Evolutionary conservation across 1,140 invertebrate genomes (phyloP).

Genomic region (Eriosoma lanigerum): DNA sequence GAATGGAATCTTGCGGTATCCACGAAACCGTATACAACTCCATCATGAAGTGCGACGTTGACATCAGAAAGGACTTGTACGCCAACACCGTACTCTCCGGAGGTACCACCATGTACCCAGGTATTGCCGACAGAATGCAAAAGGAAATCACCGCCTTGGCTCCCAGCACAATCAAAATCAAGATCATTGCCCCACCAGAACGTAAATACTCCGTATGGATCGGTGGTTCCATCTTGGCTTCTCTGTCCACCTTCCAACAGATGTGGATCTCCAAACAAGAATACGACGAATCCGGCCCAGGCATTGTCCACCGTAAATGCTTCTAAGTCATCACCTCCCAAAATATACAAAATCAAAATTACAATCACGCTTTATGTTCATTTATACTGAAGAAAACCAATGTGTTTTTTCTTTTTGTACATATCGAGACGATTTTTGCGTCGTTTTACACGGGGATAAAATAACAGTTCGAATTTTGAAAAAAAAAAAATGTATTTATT

Average conservation of each 20-base stretch:
- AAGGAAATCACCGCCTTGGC: slow-evolving; percentile 80
- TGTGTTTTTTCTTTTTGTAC: slow-evolving; percentile 48
- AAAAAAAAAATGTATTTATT: slow-evolving; percentile 50
- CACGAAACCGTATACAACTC: slow-evolving; percentile 86
- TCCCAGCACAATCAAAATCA: slow-evolving; percentile 85
- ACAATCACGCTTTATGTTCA: slow-evolving; percentile 52
- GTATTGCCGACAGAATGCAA: slow-evolving; percentile 81
- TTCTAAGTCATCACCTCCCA: slow-evolving; percentile 68
- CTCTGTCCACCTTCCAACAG: slow-evolving; percentile 79
- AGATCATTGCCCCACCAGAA: slow-evolving; percentile 91
- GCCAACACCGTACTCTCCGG: slow-evolving; percentile 73
- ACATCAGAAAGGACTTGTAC: slow-evolving; percentile 78
- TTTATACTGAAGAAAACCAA: slow-evolving; percentile 48
- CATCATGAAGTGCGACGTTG: slow-evolving; percentile 87
- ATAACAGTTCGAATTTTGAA: slow-evolving; percentile 46
- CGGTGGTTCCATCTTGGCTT: slow-evolving; percentile 83
- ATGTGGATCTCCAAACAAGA: slow-evolving; percentile 92
- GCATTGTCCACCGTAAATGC: slow-evolving; percentile 91
- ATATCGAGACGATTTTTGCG: slow-evolving; percentile 46
- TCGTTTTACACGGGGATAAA: slow-evolving; percentile 52
- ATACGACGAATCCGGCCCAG: slow-evolving; percentile 89
- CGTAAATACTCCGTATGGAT: slow-evolving; percentile 93
- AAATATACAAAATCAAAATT: slow-evolving; percentile 46
- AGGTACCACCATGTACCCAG: slow-evolving; percentile 76
- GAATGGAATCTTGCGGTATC: slow-evolving; percentile 81